Evolutionary conservation across 2,113 vertebrate genomes (phyloP).

Genomic region (Epinephelus moara): DNA sequence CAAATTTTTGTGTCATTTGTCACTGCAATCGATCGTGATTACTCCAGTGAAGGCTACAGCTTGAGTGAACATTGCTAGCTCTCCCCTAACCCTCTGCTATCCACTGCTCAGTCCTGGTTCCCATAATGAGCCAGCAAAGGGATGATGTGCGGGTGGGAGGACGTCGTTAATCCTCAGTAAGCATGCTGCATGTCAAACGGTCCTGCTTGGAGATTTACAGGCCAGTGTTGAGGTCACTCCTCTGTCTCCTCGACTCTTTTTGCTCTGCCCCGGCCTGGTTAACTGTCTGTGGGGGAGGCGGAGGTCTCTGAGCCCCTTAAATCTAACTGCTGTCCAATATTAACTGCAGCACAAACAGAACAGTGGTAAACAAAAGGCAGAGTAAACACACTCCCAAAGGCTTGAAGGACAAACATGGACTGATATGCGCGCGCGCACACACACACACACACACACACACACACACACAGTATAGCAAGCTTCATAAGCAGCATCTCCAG

Average conservation of each 20-base stretch:
- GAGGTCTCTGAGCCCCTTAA: slow-evolving; percentile 54
- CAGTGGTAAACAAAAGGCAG: slow-evolving; percentile 75
- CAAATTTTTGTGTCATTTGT: slow-evolving; percentile 56
- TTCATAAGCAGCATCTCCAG: not conserved
- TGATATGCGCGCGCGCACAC: not conserved
- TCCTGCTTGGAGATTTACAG: slow-evolving; percentile 48
- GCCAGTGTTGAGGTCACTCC: slow-evolving; percentile 51
- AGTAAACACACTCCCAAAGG: slow-evolving; percentile 75
- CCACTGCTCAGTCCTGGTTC: slow-evolving; percentile 38
- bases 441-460: slow-evolving; percentile 7
- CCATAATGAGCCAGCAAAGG: slow-evolving; percentile 54
- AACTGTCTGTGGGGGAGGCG: slow-evolving; percentile 43
- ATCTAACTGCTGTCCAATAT: slow-evolving; percentile 77
- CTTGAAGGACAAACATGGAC: slow-evolving; percentile 50
- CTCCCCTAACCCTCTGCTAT: slow-evolving; percentile 30
- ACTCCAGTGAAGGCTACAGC: slow-evolving; percentile 35
- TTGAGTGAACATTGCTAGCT: slow-evolving; percentile 16
- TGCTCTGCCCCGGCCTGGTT: slow-evolving; percentile 26
- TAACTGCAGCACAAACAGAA: slow-evolving; percentile 78
- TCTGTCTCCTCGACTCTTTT: slow-evolving; percentile 53
- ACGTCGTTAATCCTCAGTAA: slow-evolving; percentile 61
- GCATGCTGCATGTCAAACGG: slow-evolving; percentile 67
- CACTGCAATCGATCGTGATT: slow-evolving; percentile 33
- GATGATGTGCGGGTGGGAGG: slow-evolving; percentile 58
- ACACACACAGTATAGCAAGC: not conserved